A percentile compares a stretch with the other conserved stretches of the same genome.
Conservation (phyloP, 2,797 vertebrate species). For the Darevskia nairensis region DNA sequence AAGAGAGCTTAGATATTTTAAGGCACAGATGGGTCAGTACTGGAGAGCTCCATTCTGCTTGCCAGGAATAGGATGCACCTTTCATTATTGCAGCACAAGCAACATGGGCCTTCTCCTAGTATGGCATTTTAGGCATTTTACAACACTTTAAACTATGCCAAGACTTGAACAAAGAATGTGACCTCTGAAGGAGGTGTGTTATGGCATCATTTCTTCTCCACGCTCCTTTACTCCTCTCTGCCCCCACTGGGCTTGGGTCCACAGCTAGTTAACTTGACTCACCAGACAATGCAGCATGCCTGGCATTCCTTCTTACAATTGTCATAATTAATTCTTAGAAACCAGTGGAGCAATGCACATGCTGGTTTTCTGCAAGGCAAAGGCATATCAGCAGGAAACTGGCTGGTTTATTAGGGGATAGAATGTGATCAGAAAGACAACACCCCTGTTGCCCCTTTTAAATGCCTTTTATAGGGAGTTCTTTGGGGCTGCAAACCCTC, state of each 20-base stretch:
- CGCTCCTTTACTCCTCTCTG: not conserved
- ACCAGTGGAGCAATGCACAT: not conserved
- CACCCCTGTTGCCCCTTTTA: not conserved
- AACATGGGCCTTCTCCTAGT: not conserved
- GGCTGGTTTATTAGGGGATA: not conserved
- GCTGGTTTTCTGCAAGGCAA: not conserved
- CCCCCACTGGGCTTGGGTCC: slow-evolving; percentile 1
- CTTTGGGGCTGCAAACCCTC: not conserved
- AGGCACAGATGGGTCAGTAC: not conserved
- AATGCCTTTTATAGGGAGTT: slow-evolving; percentile 31
- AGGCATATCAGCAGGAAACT: slow-evolving; percentile 7
- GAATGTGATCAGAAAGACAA: not conserved
- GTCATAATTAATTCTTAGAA: slow-evolving; percentile 38
- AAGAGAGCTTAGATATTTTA: not conserved
- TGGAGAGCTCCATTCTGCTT: not conserved
- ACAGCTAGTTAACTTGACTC: slow-evolving; percentile 25
- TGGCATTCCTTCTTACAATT: slow-evolving; percentile 28
- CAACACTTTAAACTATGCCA: not conserved
- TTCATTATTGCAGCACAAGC: not conserved
- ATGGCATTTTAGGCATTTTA: not conserved
- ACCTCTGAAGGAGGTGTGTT: not conserved
- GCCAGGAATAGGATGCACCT: not conserved
- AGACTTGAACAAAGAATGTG: slow-evolving; percentile 19
- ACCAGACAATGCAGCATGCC: not conserved
- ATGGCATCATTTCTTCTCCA: not conserved